Evolutionary conservation across 2,797 vertebrate genomes (phyloP).

Genomic region (Paguma larvata): DNA sequence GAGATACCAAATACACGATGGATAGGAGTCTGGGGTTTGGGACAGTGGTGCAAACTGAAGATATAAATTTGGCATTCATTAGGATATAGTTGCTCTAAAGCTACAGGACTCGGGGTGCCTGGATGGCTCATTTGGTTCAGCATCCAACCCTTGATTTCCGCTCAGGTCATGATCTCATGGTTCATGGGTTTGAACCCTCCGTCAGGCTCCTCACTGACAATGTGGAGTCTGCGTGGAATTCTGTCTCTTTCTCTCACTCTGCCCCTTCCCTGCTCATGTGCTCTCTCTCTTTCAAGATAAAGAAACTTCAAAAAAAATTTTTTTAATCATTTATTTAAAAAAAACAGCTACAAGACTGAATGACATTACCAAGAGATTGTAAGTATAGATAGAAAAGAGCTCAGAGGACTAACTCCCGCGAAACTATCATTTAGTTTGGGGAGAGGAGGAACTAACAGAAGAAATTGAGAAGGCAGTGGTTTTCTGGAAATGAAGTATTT

Average conservation of each 20-base stretch:
- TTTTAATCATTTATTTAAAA: no score
- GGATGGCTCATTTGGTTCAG: no score
- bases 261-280: no score
- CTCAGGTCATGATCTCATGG: no score
- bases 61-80: neutral
- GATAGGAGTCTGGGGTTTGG: neutral
- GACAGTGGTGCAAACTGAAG: neutral
- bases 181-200: no score
- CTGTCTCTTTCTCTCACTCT: no score
- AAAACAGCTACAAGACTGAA: neutral
- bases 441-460: neutral
- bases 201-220: no score
- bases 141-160: no score
- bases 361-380: neutral
- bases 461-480: neutral
- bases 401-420: neutral
- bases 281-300: no score
- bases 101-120: neutral
- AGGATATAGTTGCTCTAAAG: constrained; percentile 3
- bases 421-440: neutral
- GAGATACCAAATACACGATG: neutral
- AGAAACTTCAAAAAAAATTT: no score
- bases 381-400: constrained; percentile 7
- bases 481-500: neutral
- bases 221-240: no score